Evolutionary conservation across 2,113 vertebrate species (phyloP), one percentile per base, ranked within the genome.

Genomic region (Platysteira castanea): DNA sequence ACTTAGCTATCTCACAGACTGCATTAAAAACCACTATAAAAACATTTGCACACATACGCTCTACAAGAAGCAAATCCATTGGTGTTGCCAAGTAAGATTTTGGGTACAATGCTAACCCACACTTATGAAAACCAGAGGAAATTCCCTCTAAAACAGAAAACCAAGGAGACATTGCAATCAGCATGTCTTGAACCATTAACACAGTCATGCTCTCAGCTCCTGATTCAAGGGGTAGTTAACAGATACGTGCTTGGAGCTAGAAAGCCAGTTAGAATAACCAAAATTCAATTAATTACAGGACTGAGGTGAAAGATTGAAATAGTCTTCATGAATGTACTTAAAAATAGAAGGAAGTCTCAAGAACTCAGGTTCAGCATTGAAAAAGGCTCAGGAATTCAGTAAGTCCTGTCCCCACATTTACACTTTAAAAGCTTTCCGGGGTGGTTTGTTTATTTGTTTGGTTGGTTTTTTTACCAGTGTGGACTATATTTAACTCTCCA

Each of bases 261-360:
- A 44, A n/a, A 89, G 13, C 41, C 37, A 26, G 39, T 28, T 50
- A 82, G 9, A 86, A 52, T 28, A 63, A 52, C 17, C 30, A 74
- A 80, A 93, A 92, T 24, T 49, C 83, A 75, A 68, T 44, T 71
- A 75, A 49, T 60, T 93, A 74, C 21, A 86, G 3, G 4, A 67
- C 42, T 17, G 30, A 78, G 8, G 56, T 14, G 7, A 70, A 80
- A 69, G 15, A 50, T 37, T 15, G 7, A 93, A 93, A 75, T 8
- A 53, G 3, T 30, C 33, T 42, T 54, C 28, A 30, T 8, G 5
- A 8, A 10, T 2, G 0, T n/a, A 67, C 26, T 42, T 69, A 56
- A 73, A 89, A 63, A 41, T 2, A 73, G 37, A 65, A 83, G 5
- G 17, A 83, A 83, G n/a, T 42, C 17, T 64, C 28, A 41, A 65